Percentiles rank a stretch among this genome's conserved stretches.
Conservation (phyloP, 2,113 vertebrate species). For the Eolophus roseicapilla region DNA sequence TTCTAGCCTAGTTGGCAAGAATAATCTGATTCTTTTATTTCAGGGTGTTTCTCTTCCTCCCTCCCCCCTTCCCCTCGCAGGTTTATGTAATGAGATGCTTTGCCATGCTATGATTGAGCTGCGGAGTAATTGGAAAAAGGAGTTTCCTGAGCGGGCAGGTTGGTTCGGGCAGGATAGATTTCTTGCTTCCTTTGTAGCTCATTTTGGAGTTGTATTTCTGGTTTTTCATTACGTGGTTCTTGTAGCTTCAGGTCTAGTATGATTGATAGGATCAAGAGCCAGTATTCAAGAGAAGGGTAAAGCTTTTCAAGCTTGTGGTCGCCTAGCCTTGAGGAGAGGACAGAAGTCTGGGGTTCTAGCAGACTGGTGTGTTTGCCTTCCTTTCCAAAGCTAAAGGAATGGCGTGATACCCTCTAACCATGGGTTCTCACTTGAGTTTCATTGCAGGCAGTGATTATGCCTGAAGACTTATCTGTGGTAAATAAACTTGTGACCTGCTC, state of each 20-base stretch:
- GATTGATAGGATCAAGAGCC: background rate
- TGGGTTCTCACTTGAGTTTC: background rate
- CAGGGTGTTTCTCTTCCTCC: constrained; percentile 30
- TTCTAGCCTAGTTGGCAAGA: constrained; percentile 59
- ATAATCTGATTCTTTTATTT: constrained; percentile 25
- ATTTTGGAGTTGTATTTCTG: constrained; percentile 1
- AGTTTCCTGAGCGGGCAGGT: constrained; percentile 37
- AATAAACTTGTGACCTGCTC: background rate
- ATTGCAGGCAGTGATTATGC: background rate
- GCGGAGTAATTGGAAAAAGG: constrained; percentile 9
- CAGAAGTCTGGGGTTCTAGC: background rate
- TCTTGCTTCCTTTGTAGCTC: background rate
- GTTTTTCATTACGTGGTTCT: background rate
- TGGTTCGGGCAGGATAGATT: background rate
- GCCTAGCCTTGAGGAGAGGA: background rate
- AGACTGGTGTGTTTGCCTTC: background rate
- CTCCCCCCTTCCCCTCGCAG: background rate
- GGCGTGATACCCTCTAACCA: accelerated
- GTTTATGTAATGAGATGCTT: constrained; percentile 44
- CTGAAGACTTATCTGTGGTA: background rate
- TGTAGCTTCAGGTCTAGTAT: background rate
- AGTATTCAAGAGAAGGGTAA: background rate
- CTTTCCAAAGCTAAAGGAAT: background rate
- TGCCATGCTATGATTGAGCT: constrained; percentile 31
- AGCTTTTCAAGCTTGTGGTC: background rate